phyloP scores from a whole-genome alignment of 1,140 invertebrate species.

The Onthophagus taurus region DNA sequence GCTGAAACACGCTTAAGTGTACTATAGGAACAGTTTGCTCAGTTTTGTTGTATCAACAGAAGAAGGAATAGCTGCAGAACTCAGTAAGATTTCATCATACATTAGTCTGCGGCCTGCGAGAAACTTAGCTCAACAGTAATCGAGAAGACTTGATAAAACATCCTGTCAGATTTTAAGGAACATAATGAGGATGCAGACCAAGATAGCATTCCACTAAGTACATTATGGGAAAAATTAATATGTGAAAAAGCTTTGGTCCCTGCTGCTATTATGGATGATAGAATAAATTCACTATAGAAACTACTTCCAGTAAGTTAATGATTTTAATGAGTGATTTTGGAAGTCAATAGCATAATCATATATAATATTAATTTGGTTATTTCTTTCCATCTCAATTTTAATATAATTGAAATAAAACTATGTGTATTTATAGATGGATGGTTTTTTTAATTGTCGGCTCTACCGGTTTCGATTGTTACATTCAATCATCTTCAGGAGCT shows the following conservation, averaged over 20 bases:
- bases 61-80: not conserved
- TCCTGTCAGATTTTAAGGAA: not conserved
- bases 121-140: not conserved
- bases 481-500: no score
- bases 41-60: constrained; percentile 1
- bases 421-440: no score
- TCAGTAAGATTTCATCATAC: not conserved
- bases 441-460: no score
- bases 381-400: no score
- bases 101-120: not conserved
- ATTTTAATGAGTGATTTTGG: not conserved
- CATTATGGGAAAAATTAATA: not conserved
- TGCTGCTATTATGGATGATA: not conserved
- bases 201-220: not conserved
- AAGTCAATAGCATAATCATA: not conserved
- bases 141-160: not conserved
- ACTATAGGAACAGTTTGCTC: not conserved
- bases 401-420: no score
- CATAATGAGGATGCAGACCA: not conserved
- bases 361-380: not conserved
- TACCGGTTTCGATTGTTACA: no score
- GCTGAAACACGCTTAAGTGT: not conserved
- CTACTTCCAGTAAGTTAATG: not conserved
- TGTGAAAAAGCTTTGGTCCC: not conserved
- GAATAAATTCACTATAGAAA: not conserved